phyloP scores from a whole-genome alignment of 2,888 invertebrate species.

The Liodrosophila aerea region DNA sequence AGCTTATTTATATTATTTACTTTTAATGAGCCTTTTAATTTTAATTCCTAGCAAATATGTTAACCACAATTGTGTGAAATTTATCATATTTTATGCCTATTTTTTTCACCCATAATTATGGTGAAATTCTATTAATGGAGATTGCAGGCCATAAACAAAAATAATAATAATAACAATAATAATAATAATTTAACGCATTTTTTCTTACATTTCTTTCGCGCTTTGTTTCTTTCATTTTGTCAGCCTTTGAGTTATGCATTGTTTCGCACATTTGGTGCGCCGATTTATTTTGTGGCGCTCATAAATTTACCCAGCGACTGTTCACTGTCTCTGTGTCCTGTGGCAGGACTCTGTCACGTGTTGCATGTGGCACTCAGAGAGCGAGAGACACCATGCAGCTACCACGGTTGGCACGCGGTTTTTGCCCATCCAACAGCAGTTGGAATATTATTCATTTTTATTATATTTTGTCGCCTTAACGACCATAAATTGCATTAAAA shows the following conservation, averaged over 20 bases:
- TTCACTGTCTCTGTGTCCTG: constrained; percentile 41
- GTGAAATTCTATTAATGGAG: constrained; percentile 56
- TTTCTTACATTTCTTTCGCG: constrained; percentile 4
- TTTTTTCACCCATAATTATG: constrained; percentile 35
- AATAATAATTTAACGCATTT: constrained; percentile 35
- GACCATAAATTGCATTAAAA: constrained; percentile 77
- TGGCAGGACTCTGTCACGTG: constrained; percentile 67
- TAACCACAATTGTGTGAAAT: constrained; percentile 11
- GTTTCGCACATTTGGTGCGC: constrained; percentile 71
- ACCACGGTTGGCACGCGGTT: constrained; percentile 33
- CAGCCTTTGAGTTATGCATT: constrained; percentile 67
- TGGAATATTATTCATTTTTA: constrained; percentile 77
- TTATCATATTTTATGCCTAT: constrained; percentile 20
- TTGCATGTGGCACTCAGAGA: constrained; percentile 53
- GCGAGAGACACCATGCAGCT: background rate
- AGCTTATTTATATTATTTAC: too few species aligned
- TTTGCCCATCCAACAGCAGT: constrained; percentile 51
- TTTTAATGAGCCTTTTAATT: background rate
- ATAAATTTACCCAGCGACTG: constrained; percentile 54
- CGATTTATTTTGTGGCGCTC: constrained; percentile 70
- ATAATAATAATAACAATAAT: constrained; percentile 29
- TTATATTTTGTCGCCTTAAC: constrained; percentile 78
- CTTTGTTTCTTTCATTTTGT: constrained; percentile 9
- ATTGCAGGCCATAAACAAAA: constrained; percentile 49
- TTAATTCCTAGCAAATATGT: background rate